Conservation (phyloP, 2,888 invertebrate species). For the Celastrina argiolus region DNA sequence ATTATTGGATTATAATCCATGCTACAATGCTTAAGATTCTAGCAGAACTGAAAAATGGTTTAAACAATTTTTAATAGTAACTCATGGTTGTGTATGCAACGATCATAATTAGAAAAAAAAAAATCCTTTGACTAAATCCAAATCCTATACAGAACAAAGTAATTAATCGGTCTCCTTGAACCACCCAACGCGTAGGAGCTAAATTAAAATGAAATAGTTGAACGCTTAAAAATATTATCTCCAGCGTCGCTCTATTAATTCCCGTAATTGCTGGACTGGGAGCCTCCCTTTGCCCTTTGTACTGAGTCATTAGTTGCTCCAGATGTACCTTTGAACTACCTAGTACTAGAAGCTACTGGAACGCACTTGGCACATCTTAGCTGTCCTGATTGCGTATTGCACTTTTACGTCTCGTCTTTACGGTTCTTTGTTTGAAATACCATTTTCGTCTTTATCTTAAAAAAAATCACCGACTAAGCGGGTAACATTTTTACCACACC, state of each 20-base stretch:
- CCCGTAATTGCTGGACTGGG: slow-evolving; percentile 13
- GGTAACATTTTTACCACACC: too few relatives aligned
- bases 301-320: background rate
- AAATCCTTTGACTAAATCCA: background rate
- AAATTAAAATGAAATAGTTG: slow-evolving; percentile 20
- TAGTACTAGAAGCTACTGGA: background rate
- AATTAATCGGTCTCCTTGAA: background rate
- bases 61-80: background rate
- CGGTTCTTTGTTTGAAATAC: background rate
- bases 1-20: too few relatives aligned
- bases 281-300: slow-evolving; percentile 4
- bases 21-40: too few relatives aligned
- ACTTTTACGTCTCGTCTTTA: background rate
- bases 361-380: background rate
- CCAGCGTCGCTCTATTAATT: slow-evolving; percentile 11
- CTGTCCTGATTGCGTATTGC: background rate
- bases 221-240: slow-evolving; percentile 13
- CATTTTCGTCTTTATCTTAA: too few relatives aligned
- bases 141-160: background rate
- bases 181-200: background rate
- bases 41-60: too few relatives aligned
- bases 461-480: too few relatives aligned
- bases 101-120: background rate
- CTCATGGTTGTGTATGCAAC: background rate
- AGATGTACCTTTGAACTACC: background rate